These are phyloP conservation scores for Halcyon badia DNA, from an alignment of 2,797 vertebrate genomes.

Conservation along the genomic window DNA sequence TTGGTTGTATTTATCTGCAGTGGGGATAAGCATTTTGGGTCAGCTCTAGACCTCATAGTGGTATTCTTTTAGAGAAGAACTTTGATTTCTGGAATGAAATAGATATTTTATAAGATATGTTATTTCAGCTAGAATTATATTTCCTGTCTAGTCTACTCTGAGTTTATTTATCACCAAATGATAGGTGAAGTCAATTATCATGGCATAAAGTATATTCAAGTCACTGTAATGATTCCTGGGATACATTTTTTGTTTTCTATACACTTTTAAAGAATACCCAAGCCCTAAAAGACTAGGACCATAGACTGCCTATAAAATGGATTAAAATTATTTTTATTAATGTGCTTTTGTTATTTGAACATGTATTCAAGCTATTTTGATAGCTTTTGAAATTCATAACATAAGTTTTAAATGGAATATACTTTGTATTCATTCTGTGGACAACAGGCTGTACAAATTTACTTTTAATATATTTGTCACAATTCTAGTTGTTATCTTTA, in stretches of 20 bases:
- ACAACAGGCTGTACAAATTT: not conserved
- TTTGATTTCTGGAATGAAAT: not conserved
- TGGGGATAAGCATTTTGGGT: not conserved
- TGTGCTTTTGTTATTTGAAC: constrained; percentile 12
- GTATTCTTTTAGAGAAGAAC: not conserved
- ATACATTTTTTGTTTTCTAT: constrained; percentile 15
- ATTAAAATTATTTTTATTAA: constrained; percentile 36
- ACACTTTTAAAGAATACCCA: constrained; percentile 51
- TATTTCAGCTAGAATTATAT: not conserved
- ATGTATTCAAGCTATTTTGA: constrained; percentile 15
- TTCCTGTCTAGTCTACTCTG: not conserved
- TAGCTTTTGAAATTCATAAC: not conserved
- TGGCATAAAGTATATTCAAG: constrained; percentile 30
- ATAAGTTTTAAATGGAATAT: not conserved
- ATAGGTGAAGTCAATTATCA: constrained; percentile 58
- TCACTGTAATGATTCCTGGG: constrained; percentile 20
- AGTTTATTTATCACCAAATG: constrained; percentile 10
- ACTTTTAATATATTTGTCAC: not conserved
- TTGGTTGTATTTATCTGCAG: not conserved
- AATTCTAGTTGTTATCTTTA: not conserved
- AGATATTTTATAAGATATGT: not conserved
- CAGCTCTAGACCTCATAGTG: not conserved
- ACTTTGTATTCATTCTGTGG: not conserved
- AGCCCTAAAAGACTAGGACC: constrained; percentile 6
- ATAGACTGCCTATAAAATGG: constrained; percentile 26